Evolutionary conservation across 2,888 invertebrate genomes (phyloP).

Genomic region (Drosophila greeni): DNA sequence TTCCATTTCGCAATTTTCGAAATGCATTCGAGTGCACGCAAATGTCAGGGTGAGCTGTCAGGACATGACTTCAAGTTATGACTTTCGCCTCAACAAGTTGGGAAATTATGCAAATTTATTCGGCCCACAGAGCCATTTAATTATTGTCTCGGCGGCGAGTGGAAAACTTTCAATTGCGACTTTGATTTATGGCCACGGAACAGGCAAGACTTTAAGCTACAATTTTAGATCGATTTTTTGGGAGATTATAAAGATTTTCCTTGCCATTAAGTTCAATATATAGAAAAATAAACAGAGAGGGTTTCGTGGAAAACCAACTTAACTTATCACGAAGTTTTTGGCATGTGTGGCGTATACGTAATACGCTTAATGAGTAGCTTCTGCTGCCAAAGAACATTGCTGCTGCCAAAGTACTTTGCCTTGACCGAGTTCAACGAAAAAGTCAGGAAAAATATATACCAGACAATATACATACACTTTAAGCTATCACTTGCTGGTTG

Average conservation of each 20-base stretch:
- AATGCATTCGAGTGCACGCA: constrained; percentile 45
- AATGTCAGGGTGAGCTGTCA: constrained; percentile 34
- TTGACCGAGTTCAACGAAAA: constrained; percentile 15
- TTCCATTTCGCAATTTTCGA: constrained; percentile 43
- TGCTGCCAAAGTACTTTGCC: neutral
- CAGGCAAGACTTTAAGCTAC: constrained; percentile 43
- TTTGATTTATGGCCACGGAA: constrained; percentile 42
- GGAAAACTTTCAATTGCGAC: constrained; percentile 39
- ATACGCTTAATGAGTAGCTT: constrained; percentile 2
- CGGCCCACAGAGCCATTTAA: constrained; percentile 35
- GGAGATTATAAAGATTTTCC: constrained; percentile 8
- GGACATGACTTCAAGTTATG: constrained; percentile 32
- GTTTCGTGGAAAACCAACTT: neutral
- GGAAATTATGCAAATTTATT: constrained; percentile 51
- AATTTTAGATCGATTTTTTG: constrained; percentile 31
- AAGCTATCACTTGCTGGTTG: neutral
- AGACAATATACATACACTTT: neutral
- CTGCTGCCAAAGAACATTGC: constrained; percentile 14
- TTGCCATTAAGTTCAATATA: neutral
- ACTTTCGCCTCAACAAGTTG: constrained; percentile 52
- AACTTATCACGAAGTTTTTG: constrained; percentile 6
- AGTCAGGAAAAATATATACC: neutral
- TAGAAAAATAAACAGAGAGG: neutral
- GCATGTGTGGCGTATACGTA: constrained; percentile 31
- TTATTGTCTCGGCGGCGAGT: constrained; percentile 45